These are phyloP conservation scores for Oligia strigilis DNA, from an alignment of 2,888 invertebrate genomes.

Conservation along the genomic window DNA sequence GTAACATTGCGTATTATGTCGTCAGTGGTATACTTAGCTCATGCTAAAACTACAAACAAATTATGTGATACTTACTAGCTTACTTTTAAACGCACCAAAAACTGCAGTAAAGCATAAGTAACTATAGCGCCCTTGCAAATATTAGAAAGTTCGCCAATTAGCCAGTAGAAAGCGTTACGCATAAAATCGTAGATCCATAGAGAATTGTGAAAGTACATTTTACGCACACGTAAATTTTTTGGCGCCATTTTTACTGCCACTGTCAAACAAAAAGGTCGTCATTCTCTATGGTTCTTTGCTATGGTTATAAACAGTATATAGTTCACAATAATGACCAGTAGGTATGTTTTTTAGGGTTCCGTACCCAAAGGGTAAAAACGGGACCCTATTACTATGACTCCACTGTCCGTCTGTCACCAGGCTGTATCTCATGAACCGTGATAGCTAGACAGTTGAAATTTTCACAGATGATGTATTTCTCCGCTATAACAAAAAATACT, in stretches of 20 bases:
- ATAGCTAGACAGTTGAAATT: no score
- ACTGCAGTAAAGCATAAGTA: not conserved
- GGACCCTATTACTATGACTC: no score
- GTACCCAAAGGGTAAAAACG: no score
- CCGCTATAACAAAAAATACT: no score
- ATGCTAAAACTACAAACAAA: not conserved
- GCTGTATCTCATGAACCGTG: no score
- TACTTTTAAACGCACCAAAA: not conserved
- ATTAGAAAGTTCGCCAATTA: conserved; percentile 65
- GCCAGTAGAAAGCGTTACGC: conserved; percentile 59
- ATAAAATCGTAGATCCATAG: conserved; percentile 40
- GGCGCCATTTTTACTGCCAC: conserved; percentile 49
- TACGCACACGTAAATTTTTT: conserved; percentile 38
- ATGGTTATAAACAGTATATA: not conserved
- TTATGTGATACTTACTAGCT: conserved; percentile 16
- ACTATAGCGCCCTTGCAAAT: conserved; percentile 48
- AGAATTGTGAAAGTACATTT: conserved; percentile 50
- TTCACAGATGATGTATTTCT: no score
- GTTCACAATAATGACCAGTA: not conserved
- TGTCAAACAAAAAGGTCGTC: not conserved
- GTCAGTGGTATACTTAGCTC: not conserved
- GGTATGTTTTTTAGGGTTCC: no score
- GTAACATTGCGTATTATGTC: conserved; percentile 9
- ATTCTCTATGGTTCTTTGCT: not conserved
- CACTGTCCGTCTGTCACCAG: no score